Evolutionary conservation across 2,888 invertebrate species (phyloP).

Genomic region (Cinara cedri): DNA sequence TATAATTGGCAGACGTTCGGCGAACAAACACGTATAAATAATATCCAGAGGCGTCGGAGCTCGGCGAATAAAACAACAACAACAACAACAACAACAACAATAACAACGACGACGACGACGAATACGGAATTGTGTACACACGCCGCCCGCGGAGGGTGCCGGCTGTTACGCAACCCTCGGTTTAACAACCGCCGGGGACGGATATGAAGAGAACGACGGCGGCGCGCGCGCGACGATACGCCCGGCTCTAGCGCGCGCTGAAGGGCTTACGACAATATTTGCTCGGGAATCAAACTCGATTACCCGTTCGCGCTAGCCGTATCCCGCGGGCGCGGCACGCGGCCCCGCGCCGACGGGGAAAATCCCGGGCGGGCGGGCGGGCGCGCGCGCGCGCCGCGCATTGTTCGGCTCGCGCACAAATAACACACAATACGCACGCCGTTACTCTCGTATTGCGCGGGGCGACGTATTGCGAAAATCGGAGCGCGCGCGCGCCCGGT

Average conservation of each 20-base stretch:
- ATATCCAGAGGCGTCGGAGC: conserved; percentile 53
- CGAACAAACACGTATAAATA: conserved; percentile 45
- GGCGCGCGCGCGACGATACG: conserved; percentile 5
- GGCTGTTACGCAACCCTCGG: background rate
- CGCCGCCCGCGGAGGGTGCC: conserved; percentile 7
- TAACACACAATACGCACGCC: too few relatives aligned
- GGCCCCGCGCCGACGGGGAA: conserved; percentile 20
- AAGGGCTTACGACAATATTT: conserved; percentile 62
- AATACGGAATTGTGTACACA: too few relatives aligned
- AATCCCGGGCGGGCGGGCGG: background rate
- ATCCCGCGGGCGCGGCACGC: conserved; percentile 43
- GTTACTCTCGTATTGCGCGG: too few relatives aligned
- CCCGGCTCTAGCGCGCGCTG: conserved; percentile 3
- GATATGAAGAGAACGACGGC: conserved; percentile 10
- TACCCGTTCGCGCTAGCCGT: conserved; percentile 57
- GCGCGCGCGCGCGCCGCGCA: background rate
- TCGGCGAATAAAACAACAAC: conserved; percentile 25
- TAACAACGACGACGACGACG: background rate
- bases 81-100: conserved; percentile 1
- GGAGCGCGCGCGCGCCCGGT: background rate
- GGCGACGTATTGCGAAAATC: too few relatives aligned
- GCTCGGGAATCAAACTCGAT: conserved; percentile 58
- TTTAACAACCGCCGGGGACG: background rate
- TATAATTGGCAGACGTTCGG: conserved; percentile 51
- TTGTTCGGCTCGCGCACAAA: conserved; percentile 33